Evolutionary conservation across 1,140 invertebrate species (phyloP).

Genomic region (Chironomus tepperi): DNA sequence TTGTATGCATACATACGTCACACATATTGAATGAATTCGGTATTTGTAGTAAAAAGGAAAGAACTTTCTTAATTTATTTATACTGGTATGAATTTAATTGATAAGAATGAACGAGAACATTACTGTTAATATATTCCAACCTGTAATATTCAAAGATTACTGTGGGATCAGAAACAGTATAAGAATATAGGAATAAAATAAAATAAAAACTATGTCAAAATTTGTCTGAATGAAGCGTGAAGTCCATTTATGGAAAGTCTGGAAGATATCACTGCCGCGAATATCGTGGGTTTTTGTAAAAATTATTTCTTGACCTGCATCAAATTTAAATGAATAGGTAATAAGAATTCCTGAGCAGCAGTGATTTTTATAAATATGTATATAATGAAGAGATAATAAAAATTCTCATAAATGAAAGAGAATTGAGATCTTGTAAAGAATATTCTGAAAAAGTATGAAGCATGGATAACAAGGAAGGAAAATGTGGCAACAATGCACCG

Average conservation of each 20-base stretch:
- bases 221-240: background rate
- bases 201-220: background rate
- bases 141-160: background rate
- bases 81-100: background rate
- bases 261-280: background rate
- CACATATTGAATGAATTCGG: no score
- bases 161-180: background rate
- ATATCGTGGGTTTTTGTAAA: background rate
- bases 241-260: background rate
- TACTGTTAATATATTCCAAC: background rate
- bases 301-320: background rate
- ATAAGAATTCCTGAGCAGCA: background rate
- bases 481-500: constrained; percentile 3
- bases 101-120: background rate
- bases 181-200: background rate
- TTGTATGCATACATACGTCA: no score
- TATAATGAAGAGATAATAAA: no score
- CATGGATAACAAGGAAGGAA: background rate
- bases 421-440: background rate
- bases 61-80: no score
- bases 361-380: no score
- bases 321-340: background rate
- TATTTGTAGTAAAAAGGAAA: no score
- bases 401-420: no score
- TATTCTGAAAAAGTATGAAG: background rate